Evolutionary conservation across 1,140 invertebrate genomes (phyloP), one percentile per base, ranked within the genome.

Genomic region (Zaprionus africanus): DNA sequence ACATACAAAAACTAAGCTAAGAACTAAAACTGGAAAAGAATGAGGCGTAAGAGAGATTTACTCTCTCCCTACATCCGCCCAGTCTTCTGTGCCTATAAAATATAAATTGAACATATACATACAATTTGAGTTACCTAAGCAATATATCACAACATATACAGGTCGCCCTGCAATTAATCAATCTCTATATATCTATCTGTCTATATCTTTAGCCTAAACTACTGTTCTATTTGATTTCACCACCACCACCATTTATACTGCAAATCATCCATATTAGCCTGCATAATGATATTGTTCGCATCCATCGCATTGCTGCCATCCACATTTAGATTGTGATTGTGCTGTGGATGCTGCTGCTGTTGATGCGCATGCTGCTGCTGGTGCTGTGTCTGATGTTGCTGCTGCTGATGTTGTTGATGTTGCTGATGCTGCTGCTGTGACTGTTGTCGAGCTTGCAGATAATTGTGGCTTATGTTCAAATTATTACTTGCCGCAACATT

Each of bases 211-310:
- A 72, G 38, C 70, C 83, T 87, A 79, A 68, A 56, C 84, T 88
- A 87, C 69, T 54, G 17, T 56, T 58, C 31, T 58, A 46, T 57
- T 41, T 26, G 65, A 70, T 86, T 92, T 92, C 91, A 92, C 91
- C 91, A 92, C 91, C 91, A 92, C 91, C 91, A 92, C 91, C 91
- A 92, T 74, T 92, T 92, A 92, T 92, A 92, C 76, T 92, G 91
- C 83, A 92, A 80, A 69, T 92, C 91, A 75, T 92, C 91, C 82
- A 92, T 92, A 79, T 92, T 92, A 41, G 87, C 91, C 78, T 91
- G 90, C 90, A 91, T 91, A 69, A 91, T 91, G 60, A 91, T 91
- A 72, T 91, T 91, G 76, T 91, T 91, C 36, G 90, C 60, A 72
- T 83, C 84, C 12, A 83, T 68, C 49, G 62, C 46, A 31, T 56